A percentile compares a stretch with the other conserved stretches of the same genome.
phyloP scores from a whole-genome alignment of 2,797 vertebrate genomes.

The Helarctos malayanus region DNA sequence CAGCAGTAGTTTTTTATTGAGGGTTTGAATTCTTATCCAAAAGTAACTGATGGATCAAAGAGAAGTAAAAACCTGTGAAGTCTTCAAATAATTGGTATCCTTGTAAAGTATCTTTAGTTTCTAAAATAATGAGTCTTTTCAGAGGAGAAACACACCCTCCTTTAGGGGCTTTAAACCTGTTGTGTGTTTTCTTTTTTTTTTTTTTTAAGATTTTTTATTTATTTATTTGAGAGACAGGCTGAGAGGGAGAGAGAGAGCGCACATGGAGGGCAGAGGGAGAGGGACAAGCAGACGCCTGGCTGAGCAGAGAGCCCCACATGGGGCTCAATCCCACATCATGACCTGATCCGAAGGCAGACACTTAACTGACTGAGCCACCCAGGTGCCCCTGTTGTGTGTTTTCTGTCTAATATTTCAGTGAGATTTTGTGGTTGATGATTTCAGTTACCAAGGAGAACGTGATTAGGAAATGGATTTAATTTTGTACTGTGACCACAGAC shows the following conservation, averaged over 20 bases:
- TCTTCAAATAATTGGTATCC: constrained; percentile 63
- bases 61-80: constrained; percentile 65
- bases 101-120: constrained; percentile 65
- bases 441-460: constrained; percentile 31
- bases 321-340: too few relatives aligned
- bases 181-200: background rate
- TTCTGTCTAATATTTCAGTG: constrained; percentile 50
- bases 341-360: too few relatives aligned
- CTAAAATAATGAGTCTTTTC: constrained; percentile 21
- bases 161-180: constrained; percentile 41
- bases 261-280: too few relatives aligned
- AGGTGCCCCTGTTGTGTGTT: background rate
- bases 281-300: too few relatives aligned
- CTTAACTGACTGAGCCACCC: too few relatives aligned
- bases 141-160: background rate
- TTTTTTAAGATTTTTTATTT: too few relatives aligned
- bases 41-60: constrained; percentile 61
- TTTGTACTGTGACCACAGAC: constrained; percentile 44
- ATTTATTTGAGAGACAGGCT: too few relatives aligned
- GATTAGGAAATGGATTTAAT: constrained; percentile 60
- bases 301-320: too few relatives aligned
- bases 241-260: too few relatives aligned
- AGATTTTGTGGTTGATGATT: constrained; percentile 47
- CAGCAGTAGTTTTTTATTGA: constrained; percentile 62
- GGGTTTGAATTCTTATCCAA: constrained; percentile 61